These are phyloP conservation scores for Microplitis mediator DNA, from an alignment of 1,140 invertebrate genomes.

Conservation along the genomic window DNA sequence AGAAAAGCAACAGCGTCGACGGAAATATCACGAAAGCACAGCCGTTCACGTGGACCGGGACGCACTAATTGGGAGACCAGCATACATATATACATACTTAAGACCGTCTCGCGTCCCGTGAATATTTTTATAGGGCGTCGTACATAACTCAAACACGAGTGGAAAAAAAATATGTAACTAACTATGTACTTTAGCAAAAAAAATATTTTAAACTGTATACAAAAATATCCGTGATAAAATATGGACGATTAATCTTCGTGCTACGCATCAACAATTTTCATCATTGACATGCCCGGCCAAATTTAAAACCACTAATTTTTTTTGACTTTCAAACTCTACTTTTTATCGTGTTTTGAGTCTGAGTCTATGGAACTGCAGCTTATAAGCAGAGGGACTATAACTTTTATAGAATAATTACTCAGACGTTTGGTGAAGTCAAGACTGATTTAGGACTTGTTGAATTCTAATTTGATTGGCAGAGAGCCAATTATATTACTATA, in stretches of 20 bases:
- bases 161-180: neutral
- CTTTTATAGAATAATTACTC: constrained; percentile 2
- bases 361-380: no score
- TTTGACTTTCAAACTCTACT: no score
- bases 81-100: neutral
- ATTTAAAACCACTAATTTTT: no score
- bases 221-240: neutral
- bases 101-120: neutral
- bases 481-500: no score
- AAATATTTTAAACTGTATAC: neutral
- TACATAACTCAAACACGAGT: no score
- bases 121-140: constrained; percentile 14
- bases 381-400: neutral
- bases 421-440: neutral
- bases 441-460: constrained; percentile 5
- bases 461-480: neutral
- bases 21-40: constrained; percentile 15
- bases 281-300: neutral
- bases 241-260: constrained; percentile 4
- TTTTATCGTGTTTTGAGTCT: no score
- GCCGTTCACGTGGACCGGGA: constrained; percentile 16
- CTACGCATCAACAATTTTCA: neutral
- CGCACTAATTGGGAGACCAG: constrained; percentile 16
- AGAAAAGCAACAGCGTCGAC: constrained; percentile 22
- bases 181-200: neutral